Conservation (phyloP, 2,888 invertebrate genomes). For the Harpalus rubripes region DNA sequence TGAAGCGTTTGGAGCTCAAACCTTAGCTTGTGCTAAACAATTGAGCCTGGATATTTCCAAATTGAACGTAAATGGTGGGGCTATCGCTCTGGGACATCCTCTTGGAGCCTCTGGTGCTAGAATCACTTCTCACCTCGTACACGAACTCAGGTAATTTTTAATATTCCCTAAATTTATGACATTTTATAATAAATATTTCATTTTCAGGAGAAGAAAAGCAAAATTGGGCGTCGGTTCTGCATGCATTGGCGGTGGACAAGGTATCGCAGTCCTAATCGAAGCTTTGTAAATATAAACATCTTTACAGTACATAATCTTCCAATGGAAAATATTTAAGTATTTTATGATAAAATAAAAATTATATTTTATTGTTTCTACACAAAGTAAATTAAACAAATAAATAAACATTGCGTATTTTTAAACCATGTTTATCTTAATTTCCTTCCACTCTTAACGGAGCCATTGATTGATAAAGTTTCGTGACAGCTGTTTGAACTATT, state of each 20-base stretch:
- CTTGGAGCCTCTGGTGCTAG: slow-evolving; percentile 96
- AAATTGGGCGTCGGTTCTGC: slow-evolving; percentile 96
- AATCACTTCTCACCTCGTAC: slow-evolving; percentile 93
- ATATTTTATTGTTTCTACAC: slow-evolving; percentile 46
- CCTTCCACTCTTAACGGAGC: slow-evolving; percentile 78
- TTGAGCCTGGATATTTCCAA: slow-evolving; percentile 91
- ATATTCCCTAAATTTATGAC: not conserved
- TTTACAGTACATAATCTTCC: slow-evolving; percentile 18
- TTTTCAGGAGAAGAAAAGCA: slow-evolving; percentile 86
- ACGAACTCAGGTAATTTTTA: slow-evolving; percentile 89
- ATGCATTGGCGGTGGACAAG: slow-evolving; percentile 99
- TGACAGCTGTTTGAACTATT: slow-evolving; percentile 91
- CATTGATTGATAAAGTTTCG: slow-evolving; percentile 90
- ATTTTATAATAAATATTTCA: slow-evolving; percentile 13
- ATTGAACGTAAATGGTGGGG: slow-evolving; percentile 97
- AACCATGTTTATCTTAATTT: slow-evolving; percentile 11
- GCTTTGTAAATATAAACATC: slow-evolving; percentile 78
- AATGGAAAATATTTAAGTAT: slow-evolving; percentile 45
- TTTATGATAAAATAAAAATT: slow-evolving; percentile 24
- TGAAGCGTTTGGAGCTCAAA: slow-evolving; percentile 98
- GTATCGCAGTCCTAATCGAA: slow-evolving; percentile 96
- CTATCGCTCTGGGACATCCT: slow-evolving; percentile 98
- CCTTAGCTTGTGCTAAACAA: slow-evolving; percentile 94
- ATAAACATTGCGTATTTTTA: slow-evolving; percentile 48
- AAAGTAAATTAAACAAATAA: slow-evolving; percentile 47